These are phyloP conservation scores for Drosophila eohydei DNA, from an alignment of 2,888 invertebrate species.

Conservation along the genomic window DNA sequence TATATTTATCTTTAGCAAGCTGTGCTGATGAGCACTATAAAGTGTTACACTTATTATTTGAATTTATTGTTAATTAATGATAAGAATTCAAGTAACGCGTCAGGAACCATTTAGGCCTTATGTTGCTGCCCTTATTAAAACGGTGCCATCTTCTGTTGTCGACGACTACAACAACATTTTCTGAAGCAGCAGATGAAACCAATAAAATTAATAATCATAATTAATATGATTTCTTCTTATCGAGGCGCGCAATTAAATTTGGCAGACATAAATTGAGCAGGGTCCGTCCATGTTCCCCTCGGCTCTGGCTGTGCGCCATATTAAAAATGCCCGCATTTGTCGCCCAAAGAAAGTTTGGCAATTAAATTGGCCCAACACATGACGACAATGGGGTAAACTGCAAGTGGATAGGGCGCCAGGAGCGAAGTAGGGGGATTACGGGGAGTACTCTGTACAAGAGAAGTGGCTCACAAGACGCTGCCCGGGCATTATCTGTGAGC, in stretches of 20 bases:
- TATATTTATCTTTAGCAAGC: no score
- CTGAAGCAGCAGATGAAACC: slow-evolving; percentile 58
- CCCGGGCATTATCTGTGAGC: slow-evolving; percentile 75
- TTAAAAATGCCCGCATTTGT: slow-evolving; percentile 70
- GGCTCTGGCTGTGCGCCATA: slow-evolving; percentile 21
- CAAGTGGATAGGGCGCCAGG: slow-evolving; percentile 7
- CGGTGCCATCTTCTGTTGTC: slow-evolving; percentile 18
- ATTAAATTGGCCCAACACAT: slow-evolving; percentile 76
- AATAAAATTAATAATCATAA: slow-evolving; percentile 74
- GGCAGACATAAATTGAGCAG: slow-evolving; percentile 59
- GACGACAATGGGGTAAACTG: slow-evolving; percentile 59
- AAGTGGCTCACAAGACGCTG: slow-evolving; percentile 56
- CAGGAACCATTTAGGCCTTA: slow-evolving; percentile 3
- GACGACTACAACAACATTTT: slow-evolving; percentile 5
- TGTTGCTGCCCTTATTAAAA: slow-evolving; percentile 18
- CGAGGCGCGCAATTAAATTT: slow-evolving; percentile 70
- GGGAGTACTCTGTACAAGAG: slow-evolving; percentile 35
- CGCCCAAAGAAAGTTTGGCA: slow-evolving; percentile 64
- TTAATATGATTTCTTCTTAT: slow-evolving; percentile 77
- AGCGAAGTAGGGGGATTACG: background rate
- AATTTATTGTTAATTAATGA: background rate
- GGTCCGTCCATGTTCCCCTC: slow-evolving; percentile 1
- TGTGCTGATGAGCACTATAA: background rate
- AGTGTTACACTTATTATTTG: background rate
- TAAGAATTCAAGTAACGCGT: background rate